Base-by-base conservation (phyloP, 2,113 vertebrate genomes). In the Percopsis transmontana region DNA sequence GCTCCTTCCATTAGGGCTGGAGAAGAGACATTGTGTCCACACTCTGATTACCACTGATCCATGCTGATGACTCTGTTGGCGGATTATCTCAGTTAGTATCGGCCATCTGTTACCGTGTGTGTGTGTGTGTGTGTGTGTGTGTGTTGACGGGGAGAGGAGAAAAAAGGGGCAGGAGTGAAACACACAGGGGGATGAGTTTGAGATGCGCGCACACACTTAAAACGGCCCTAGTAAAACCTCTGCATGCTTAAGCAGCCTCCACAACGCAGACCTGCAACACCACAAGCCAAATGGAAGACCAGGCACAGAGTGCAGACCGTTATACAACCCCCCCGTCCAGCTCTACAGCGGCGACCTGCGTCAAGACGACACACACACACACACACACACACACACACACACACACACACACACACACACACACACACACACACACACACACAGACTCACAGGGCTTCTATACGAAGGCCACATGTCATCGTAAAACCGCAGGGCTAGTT, bases 41-140 rank as follows among this genome's bases (percentile, higher is more conserved):
- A 90, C 89, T 92, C 91, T 94, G 93, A 94, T 95, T 94, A 92
- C 90, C 92, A 90, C 91, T 93, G 93, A 95, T 96, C 91, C 94
- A 90, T 90, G 92, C 91, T 95, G 94, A 94, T 94, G 92, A 91
- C 91, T 92, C 88, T 94, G 93, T 93, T 93, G 91, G 74, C 81
- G 91, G 94, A 94, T 96, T 96, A 95, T 93, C 91, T 91, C 85
- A 88, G 90, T 91, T 91, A 92, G 91, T 93, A 91, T 93, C 91
- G 88, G 89, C 94, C 94, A 95, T 96, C 95, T 96, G 95, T 93
- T 94, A 84, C 77, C 82, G 0, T 2, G 69, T 60, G 80, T 61
- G 69, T 76, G 71, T 79, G 71, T 67, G 66, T 66, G 45, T 60
- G 58, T 24, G 58, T 45, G 18, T 58, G 58, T 72, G 60, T 62